Percentiles rank a stretch among this genome's conserved stretches.
These are phyloP conservation scores for Tupaia chinensis DNA, from an alignment of 2,113 vertebrate species.

Conservation along the genomic window DNA sequence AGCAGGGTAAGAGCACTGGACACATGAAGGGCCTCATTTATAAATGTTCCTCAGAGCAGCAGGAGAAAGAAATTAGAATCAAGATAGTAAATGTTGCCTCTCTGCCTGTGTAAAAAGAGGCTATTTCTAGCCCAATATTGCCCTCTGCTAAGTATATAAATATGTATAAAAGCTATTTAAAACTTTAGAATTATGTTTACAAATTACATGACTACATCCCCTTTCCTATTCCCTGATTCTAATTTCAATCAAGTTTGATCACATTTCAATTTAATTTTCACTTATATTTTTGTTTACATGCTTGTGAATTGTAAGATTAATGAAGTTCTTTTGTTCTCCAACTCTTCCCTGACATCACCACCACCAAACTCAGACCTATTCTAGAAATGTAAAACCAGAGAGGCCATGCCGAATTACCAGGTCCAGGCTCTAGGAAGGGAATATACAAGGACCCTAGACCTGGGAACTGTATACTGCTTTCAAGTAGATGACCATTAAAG, in stretches of 20 bases:
- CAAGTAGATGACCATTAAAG: not conserved
- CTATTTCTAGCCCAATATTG: slow-evolving; percentile 8
- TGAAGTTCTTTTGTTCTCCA: not conserved
- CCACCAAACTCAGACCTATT: not conserved
- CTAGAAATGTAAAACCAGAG: not conserved
- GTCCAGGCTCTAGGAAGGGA: not conserved
- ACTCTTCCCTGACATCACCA: not conserved
- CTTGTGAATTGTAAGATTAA: slow-evolving; percentile 29
- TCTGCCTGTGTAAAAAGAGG: not conserved
- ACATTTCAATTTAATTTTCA: slow-evolving; percentile 44
- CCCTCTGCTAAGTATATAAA: slow-evolving; percentile 21
- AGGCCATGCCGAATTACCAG: not conserved
- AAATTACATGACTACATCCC: not conserved
- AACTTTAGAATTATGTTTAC: not conserved
- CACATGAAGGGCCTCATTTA: slow-evolving; percentile 50
- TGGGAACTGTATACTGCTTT: not conserved
- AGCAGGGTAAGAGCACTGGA: not conserved
- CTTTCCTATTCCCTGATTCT: not conserved
- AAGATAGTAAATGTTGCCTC: not conserved
- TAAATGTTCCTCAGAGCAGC: slow-evolving; percentile 25
- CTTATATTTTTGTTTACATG: slow-evolving; percentile 36
- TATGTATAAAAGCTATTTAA: not conserved
- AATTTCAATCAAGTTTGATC: slow-evolving; percentile 17
- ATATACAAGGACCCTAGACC: not conserved
- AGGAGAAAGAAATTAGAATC: slow-evolving; percentile 35